A percentile compares a stretch with the other conserved stretches of the same genome.
Evolutionary conservation across 2,113 vertebrate genomes (phyloP).

Genomic region (Ovis canadensis): DNA sequence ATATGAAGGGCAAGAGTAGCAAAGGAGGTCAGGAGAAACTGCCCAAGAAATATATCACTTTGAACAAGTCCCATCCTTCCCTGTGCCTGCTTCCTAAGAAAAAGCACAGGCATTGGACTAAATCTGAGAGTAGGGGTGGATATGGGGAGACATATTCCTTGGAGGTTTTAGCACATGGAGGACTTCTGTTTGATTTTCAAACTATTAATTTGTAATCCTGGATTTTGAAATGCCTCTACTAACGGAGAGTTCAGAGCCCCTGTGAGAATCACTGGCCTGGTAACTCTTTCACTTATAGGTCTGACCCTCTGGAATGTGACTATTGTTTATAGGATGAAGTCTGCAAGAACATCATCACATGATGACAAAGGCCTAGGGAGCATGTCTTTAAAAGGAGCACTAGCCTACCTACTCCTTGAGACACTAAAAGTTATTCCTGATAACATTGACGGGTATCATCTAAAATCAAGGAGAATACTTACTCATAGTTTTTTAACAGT

Average conservation of each 20-base stretch:
- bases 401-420: not conserved
- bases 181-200: not conserved
- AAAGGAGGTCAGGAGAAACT: not conserved
- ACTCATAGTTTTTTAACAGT: not conserved
- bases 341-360: not conserved
- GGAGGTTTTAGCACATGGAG: not conserved
- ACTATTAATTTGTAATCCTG: not conserved
- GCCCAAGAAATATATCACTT: not conserved
- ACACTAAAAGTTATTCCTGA: conserved; percentile 5
- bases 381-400: not conserved
- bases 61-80: not conserved
- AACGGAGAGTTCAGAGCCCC: not conserved
- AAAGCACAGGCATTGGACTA: not conserved
- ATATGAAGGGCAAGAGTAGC: not conserved
- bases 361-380: not conserved
- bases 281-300: not conserved
- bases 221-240: not conserved
- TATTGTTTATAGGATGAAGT: not conserved
- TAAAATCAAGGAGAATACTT: not conserved
- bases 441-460: not conserved
- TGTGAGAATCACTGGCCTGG: not conserved
- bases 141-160: not conserved
- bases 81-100: not conserved
- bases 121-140: not conserved
- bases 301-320: not conserved